These are phyloP conservation scores for Panzeria rudis DNA, from an alignment of 2,888 invertebrate species.

Conservation along the genomic window DNA sequence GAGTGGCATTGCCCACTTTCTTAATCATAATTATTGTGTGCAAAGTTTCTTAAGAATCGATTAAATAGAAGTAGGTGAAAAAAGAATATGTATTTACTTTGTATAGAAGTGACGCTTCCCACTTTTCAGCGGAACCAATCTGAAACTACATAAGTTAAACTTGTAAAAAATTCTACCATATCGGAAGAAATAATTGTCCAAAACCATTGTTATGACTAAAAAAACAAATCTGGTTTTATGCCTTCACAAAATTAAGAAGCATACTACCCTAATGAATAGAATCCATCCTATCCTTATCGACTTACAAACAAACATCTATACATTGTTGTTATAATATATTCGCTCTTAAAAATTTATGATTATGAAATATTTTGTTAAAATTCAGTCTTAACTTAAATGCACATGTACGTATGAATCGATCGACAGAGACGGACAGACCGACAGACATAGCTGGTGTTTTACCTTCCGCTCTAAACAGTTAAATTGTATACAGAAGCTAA, in stretches of 20 bases:
- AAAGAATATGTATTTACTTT: too few species aligned
- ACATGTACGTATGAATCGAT: slow-evolving; percentile 13
- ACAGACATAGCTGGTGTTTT: slow-evolving; percentile 41
- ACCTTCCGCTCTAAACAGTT: slow-evolving; percentile 56
- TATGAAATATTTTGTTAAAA: slow-evolving; percentile 71
- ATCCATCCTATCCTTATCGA: slow-evolving; percentile 26
- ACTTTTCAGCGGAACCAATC: too few species aligned
- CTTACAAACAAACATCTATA: slow-evolving; percentile 26
- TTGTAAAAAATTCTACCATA: too few species aligned
- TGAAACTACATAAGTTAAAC: too few species aligned
- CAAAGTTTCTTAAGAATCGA: too few species aligned
- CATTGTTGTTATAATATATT: slow-evolving; percentile 46
- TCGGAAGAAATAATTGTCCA: too few species aligned
- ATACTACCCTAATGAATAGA: slow-evolving; percentile 46
- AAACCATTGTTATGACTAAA: too few species aligned
- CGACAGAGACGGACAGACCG: background rate
- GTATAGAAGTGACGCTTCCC: background rate
- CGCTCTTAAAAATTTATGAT: slow-evolving; percentile 67
- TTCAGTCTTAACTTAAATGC: slow-evolving; percentile 59
- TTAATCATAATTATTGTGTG: too few species aligned
- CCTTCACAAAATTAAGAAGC: background rate
- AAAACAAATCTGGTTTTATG: too few species aligned
- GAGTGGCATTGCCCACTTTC: too few species aligned
- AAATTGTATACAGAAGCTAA: slow-evolving; percentile 69
- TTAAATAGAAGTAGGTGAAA: too few species aligned